Percentiles rank a stretch among this genome's conserved stretches.
Evolutionary conservation across 1,140 invertebrate genomes (phyloP).

Genomic region (Papilio machaon): DNA sequence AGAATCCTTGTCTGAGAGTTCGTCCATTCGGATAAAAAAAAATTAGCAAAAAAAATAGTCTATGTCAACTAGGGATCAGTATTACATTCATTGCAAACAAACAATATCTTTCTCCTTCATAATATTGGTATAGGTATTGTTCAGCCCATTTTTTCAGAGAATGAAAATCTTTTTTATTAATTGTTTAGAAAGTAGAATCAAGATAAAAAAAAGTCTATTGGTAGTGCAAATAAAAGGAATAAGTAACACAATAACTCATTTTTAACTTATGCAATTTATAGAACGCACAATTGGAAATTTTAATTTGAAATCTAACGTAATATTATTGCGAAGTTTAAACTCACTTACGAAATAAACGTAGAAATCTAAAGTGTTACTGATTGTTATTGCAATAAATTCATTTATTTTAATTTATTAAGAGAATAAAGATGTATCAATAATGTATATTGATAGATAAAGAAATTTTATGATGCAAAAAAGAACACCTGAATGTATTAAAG

Average conservation of each 20-base stretch:
- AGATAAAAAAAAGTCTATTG: too few relatives aligned
- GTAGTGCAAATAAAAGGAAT: background rate
- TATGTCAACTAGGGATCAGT: too few relatives aligned
- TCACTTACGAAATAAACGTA: conserved; percentile 1
- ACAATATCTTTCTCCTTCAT: too few relatives aligned
- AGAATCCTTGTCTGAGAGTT: too few relatives aligned
- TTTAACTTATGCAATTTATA: background rate
- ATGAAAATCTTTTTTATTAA: too few relatives aligned
- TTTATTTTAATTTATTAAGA: background rate
- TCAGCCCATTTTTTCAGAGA: too few relatives aligned
- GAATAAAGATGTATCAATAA: background rate
- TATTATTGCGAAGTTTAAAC: conserved; percentile 9
- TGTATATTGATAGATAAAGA: background rate
- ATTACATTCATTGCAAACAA: too few relatives aligned
- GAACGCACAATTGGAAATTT: conserved; percentile 3
- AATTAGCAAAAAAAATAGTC: too few relatives aligned
- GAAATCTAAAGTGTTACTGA: background rate
- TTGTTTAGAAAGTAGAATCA: too few relatives aligned
- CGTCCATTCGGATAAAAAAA: too few relatives aligned
- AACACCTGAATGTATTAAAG: background rate
- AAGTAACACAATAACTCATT: background rate
- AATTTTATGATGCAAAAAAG: background rate
- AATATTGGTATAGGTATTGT: too few relatives aligned
- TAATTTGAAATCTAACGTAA: conserved; percentile 5
- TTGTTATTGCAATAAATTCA: background rate